Evolutionary conservation across 2,888 invertebrate genomes (phyloP).

Genomic region (Digitonthophagus gazella): DNA sequence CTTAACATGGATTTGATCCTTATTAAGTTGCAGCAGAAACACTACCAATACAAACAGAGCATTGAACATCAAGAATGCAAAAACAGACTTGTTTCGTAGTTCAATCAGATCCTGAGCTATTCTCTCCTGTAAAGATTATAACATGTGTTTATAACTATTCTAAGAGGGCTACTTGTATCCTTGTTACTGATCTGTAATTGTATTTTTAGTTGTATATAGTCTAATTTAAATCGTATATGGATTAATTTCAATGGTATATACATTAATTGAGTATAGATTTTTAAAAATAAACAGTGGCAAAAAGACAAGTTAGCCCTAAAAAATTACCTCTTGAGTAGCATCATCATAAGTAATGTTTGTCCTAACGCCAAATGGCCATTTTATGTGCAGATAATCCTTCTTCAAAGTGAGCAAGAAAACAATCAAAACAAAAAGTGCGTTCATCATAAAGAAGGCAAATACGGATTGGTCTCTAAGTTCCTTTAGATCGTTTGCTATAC

Average conservation of each 20-base stretch:
- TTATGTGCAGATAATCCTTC: conserved; percentile 93
- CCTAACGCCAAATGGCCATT: conserved; percentile 95
- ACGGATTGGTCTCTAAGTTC: conserved; percentile 93
- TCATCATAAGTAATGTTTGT: conserved; percentile 91
- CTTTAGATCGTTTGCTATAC: conserved; percentile 87
- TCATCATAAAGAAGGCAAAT: conserved; percentile 97
- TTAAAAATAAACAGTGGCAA: conserved; percentile 8
- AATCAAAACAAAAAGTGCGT: conserved; percentile 97
- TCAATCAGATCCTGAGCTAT: conserved; percentile 89
- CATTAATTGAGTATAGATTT: too few species aligned
- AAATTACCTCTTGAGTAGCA: conserved; percentile 86
- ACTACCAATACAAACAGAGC: conserved; percentile 98
- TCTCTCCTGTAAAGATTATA: conserved; percentile 67
- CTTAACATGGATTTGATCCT: conserved; percentile 95
- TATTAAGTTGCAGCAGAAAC: conserved; percentile 98
- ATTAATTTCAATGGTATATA: too few species aligned
- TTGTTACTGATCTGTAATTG: conserved; percentile 32
- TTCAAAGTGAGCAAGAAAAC: conserved; percentile 98
- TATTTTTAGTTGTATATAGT: neutral
- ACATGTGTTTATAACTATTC: conserved; percentile 52
- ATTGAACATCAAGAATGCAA: conserved; percentile 99
- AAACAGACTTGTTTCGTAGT: conserved; percentile 94
- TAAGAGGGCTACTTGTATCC: conserved; percentile 58
- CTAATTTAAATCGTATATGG: too few species aligned
- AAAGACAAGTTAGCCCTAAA: conserved; percentile 36